phyloP scores from a whole-genome alignment of 1,140 invertebrate genomes.

The Mizuhopecten yessoensis region DNA sequence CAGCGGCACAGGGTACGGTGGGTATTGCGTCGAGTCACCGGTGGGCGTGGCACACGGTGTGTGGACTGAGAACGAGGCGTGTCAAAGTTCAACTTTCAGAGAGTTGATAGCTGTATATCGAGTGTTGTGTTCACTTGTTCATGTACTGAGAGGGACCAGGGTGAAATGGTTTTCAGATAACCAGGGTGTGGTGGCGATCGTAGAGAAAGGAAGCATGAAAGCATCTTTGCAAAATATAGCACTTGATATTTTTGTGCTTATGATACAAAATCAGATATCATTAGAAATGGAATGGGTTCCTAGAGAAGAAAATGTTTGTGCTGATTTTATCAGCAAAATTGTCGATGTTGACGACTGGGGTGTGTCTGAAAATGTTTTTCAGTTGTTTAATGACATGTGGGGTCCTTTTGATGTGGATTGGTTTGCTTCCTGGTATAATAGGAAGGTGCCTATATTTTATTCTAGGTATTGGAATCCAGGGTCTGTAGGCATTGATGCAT shows the following conservation, averaged over 20 bases:
- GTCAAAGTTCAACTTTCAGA: constrained; percentile 57
- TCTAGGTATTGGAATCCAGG: too few relatives aligned
- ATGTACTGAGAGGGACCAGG: not conserved
- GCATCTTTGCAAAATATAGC: constrained; percentile 44
- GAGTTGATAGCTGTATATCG: constrained; percentile 48
- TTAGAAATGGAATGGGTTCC: constrained; percentile 57
- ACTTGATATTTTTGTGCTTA: not conserved
- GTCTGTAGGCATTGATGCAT: too few relatives aligned
- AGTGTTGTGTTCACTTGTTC: constrained; percentile 7
- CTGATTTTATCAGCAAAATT: too few relatives aligned
- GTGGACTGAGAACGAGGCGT: constrained; percentile 47
- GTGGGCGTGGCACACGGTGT: constrained; percentile 47
- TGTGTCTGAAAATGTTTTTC: too few relatives aligned
- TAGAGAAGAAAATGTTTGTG: constrained; percentile 44
- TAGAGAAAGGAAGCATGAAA: constrained; percentile 56
- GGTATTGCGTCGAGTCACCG: constrained; percentile 47
- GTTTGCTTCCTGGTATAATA: too few relatives aligned
- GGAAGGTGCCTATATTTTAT: too few relatives aligned
- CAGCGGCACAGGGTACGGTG: too few relatives aligned
- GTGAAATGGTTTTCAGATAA: constrained; percentile 53
- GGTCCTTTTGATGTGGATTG: constrained; percentile 41
- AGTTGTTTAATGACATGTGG: not conserved
- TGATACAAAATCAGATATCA: constrained; percentile 24
- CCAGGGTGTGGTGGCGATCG: constrained; percentile 48
- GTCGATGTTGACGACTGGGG: too few relatives aligned